phyloP scores from a whole-genome alignment of 2,797 vertebrate genomes.

The Phalanger gymnotis region DNA sequence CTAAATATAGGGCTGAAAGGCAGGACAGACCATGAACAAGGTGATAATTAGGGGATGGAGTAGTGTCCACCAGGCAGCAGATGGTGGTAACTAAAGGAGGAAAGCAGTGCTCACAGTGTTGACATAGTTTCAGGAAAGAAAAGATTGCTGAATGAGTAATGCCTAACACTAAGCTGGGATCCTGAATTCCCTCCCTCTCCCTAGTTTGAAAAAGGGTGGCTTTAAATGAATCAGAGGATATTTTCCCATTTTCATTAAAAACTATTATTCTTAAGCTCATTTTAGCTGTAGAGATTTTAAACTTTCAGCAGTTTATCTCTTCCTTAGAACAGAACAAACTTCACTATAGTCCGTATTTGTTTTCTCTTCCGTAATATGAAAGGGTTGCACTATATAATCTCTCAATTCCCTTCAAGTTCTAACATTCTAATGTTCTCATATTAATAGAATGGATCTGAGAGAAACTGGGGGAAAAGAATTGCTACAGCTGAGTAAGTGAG shows the following conservation, averaged over 20 bases:
- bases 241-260: background rate
- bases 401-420: background rate
- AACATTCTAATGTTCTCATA: background rate
- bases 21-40: background rate
- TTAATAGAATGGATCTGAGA: background rate
- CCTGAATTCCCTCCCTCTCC: background rate
- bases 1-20: background rate
- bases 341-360: background rate
- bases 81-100: conserved; percentile 25
- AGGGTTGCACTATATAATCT: background rate
- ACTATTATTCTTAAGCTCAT: background rate
- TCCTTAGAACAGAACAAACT: background rate
- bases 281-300: background rate
- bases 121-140: conserved; percentile 53
- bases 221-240: background rate
- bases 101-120: conserved; percentile 23
- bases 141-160: conserved; percentile 29
- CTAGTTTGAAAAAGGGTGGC: background rate
- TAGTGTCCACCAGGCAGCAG: conserved; percentile 51
- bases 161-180: conserved; percentile 25
- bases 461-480: background rate
- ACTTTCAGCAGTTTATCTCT: background rate
- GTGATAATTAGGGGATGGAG: background rate
- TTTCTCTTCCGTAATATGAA: background rate
- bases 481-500: background rate